A percentile compares a stretch with the other conserved stretches of the same genome.
Evolutionary conservation across 2,888 invertebrate species (phyloP).

Genomic region (Torymus texanus): DNA sequence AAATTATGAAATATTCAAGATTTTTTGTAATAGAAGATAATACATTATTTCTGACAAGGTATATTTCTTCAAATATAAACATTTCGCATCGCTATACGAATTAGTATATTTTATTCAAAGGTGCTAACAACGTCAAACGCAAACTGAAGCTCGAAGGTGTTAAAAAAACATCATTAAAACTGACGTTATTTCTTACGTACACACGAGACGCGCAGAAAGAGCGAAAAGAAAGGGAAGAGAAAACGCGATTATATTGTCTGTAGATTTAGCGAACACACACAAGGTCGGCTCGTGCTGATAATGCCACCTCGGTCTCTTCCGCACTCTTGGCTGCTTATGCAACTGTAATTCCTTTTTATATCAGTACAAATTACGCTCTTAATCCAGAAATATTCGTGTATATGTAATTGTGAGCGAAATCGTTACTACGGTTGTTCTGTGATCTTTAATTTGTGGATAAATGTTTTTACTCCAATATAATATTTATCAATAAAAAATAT

Average conservation of each 20-base stretch:
- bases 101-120: constrained; percentile 33
- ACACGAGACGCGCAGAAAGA: background rate
- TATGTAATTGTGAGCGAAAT: too few species aligned
- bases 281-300: constrained; percentile 73
- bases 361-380: constrained; percentile 42
- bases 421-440: background rate
- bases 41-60: too few species aligned
- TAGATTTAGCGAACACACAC: constrained; percentile 73
- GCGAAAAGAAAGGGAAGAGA: constrained; percentile 47
- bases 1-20: too few species aligned
- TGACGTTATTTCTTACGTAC: constrained; percentile 56
- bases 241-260: constrained; percentile 66
- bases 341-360: constrained; percentile 46
- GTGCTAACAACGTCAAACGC: constrained; percentile 34
- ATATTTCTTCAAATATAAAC: too few species aligned
- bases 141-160: constrained; percentile 52
- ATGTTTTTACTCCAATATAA: too few species aligned
- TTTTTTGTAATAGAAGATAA: too few species aligned
- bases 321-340: constrained; percentile 32
- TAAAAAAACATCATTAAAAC: constrained; percentile 66
- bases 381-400: constrained; percentile 24
- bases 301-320: constrained; percentile 63
- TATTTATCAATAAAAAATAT: background rate
- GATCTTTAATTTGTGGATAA: too few species aligned
- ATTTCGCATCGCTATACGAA: too few species aligned